phyloP scores from a whole-genome alignment of 1,140 invertebrate genomes.

The Druon quercuslanigerum region DNA sequence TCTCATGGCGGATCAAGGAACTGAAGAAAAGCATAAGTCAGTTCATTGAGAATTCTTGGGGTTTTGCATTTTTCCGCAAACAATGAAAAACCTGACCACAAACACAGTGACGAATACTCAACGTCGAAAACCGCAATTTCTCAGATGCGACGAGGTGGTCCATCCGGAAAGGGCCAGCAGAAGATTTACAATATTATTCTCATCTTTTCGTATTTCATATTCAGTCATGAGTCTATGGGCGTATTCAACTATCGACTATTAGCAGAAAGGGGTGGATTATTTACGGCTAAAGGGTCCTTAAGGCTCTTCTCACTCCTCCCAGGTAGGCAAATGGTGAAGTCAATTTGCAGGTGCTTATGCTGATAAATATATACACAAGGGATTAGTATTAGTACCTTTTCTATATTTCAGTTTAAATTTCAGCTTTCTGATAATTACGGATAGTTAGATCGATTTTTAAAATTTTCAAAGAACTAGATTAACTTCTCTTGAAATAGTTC shows the following conservation, averaged over 20 bases:
- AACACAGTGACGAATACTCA: not conserved
- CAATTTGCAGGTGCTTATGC: slow-evolving; percentile 5
- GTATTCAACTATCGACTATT: not conserved
- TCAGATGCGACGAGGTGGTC: not conserved
- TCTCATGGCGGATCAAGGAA: not conserved
- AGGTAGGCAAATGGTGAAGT: not conserved
- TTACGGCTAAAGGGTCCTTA: not conserved
- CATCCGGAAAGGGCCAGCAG: not conserved
- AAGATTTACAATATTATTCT: not conserved
- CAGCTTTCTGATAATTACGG: no score
- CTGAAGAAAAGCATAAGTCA: not conserved
- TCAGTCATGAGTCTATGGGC: not conserved
- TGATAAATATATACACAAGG: not conserved
- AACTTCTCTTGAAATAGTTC: no score
- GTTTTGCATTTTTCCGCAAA: not conserved
- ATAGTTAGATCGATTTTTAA: no score
- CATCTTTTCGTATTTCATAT: slow-evolving; percentile 1
- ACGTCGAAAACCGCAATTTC: slow-evolving; percentile 1
- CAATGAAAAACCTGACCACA: not conserved
- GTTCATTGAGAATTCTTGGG: not conserved
- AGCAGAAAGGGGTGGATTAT: slow-evolving; percentile 9
- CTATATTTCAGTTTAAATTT: not conserved
- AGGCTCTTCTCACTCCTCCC: not conserved
- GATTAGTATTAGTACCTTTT: not conserved
- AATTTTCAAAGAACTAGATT: no score